phyloP scores from a whole-genome alignment of 1,140 invertebrate genomes.

The Magallana angulata region DNA sequence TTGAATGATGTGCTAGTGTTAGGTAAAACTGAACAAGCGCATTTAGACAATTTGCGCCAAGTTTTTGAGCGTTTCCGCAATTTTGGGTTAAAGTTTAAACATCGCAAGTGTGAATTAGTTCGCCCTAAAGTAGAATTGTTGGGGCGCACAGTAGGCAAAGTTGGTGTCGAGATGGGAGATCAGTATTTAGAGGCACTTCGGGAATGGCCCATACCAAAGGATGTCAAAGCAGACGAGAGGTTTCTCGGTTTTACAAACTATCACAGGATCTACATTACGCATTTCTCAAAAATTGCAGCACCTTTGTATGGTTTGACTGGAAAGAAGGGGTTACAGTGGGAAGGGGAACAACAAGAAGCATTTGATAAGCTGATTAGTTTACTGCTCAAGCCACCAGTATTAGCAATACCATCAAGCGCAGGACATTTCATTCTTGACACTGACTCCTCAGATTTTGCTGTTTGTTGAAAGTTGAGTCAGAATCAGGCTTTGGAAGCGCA shows the following conservation, averaged over 20 bases:
- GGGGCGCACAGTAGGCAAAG: background rate
- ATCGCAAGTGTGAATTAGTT: background rate
- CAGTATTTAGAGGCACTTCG: background rate
- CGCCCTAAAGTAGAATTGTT: background rate
- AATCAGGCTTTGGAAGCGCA: background rate
- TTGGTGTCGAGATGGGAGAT: background rate
- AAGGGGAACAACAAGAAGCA: background rate
- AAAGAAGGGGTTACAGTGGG: background rate
- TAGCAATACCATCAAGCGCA: background rate
- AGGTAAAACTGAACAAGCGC: background rate
- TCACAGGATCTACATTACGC: background rate
- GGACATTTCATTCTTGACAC: background rate
- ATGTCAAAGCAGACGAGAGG: background rate
- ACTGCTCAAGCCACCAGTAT: background rate
- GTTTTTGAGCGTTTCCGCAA: background rate
- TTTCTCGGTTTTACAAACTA: background rate
- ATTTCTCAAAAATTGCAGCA: background rate
- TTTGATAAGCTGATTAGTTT: background rate
- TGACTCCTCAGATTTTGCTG: background rate
- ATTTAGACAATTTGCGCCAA: background rate
- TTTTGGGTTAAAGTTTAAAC: constrained; percentile 36
- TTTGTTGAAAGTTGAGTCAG: background rate
- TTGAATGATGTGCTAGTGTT: too few species aligned
- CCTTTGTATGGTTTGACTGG: background rate
- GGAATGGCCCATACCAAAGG: background rate